A percentile compares a stretch with the other conserved stretches of the same genome.
These are phyloP conservation scores for Cololabis saira DNA, from an alignment of 2,113 vertebrate genomes.

Conservation along the genomic window DNA sequence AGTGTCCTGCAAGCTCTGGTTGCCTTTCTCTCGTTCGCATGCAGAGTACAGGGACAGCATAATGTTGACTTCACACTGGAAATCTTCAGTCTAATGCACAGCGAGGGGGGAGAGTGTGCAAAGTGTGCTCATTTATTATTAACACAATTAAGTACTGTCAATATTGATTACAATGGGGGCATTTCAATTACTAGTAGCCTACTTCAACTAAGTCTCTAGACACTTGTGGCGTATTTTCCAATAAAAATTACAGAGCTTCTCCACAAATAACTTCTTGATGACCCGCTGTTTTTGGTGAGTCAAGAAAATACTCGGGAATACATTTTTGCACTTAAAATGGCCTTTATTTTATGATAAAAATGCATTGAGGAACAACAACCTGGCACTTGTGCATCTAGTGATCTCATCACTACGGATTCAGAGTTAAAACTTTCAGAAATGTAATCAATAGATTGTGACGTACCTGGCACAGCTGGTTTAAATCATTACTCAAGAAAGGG, in stretches of 20 bases:
- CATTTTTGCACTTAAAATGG: too few relatives aligned
- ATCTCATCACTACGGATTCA: too few relatives aligned
- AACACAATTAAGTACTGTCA: slow-evolving; percentile 21
- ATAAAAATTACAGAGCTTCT: slow-evolving; percentile 1
- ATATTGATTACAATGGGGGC: background rate
- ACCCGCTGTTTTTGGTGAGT: too few relatives aligned
- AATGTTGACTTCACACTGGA: slow-evolving; percentile 61
- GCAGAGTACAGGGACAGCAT: slow-evolving; percentile 60
- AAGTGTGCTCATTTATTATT: slow-evolving; percentile 20
- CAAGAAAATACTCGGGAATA: too few relatives aligned
- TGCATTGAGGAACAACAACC: too few relatives aligned
- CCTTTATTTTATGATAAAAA: too few relatives aligned
- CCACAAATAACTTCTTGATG: background rate
- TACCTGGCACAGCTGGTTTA: too few relatives aligned
- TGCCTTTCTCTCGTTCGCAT: slow-evolving; percentile 68
- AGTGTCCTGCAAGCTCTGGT: slow-evolving; percentile 74
- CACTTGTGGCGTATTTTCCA: background rate
- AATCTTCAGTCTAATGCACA: slow-evolving; percentile 15
- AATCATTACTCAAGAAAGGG: too few relatives aligned
- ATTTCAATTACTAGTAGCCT: background rate
- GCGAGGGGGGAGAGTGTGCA: background rate
- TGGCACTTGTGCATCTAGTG: too few relatives aligned
- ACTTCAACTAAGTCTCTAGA: background rate
- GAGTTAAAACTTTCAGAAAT: too few relatives aligned
- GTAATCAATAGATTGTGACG: too few relatives aligned